phyloP scores from a whole-genome alignment of 2,888 invertebrate genomes.

The Metopia argyrocephala region DNA sequence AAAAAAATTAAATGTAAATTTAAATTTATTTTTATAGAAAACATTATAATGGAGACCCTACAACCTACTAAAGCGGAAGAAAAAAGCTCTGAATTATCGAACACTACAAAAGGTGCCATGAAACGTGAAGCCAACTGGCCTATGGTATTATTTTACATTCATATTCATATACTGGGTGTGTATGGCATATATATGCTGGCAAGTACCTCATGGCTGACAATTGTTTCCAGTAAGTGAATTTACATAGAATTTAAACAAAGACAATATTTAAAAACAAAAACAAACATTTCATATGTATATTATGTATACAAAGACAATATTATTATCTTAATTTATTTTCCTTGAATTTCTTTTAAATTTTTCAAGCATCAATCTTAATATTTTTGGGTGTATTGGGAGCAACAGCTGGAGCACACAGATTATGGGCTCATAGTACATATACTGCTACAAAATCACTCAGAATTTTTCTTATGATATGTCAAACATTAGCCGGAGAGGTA shows the following conservation, averaged over 20 bases:
- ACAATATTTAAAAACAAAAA: conserved; percentile 5
- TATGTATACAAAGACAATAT: background rate
- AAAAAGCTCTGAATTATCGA: conserved; percentile 1
- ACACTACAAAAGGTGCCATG: conserved; percentile 66
- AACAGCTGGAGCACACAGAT: conserved; percentile 93
- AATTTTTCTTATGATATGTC: conserved; percentile 88
- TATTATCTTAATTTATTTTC: background rate
- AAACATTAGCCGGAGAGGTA: conserved; percentile 94
- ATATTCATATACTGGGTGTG: conserved; percentile 84
- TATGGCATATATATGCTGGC: conserved; percentile 83
- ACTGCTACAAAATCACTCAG: conserved; percentile 85
- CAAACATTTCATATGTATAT: background rate
- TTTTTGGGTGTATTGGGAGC: conserved; percentile 86
- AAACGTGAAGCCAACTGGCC: conserved; percentile 86
- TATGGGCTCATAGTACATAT: conserved; percentile 95
- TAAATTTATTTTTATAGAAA: conserved; percentile 1
- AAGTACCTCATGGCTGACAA: conserved; percentile 82
- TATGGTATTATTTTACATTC: conserved; percentile 85
- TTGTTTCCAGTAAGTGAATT: conserved; percentile 82
- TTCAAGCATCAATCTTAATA: conserved; percentile 82
- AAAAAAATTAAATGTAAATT: too few species aligned
- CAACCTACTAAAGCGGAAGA: background rate
- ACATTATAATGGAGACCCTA: background rate
- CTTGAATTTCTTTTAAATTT: background rate
- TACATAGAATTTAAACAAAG: too few species aligned